phyloP scores from a whole-genome alignment of 2,113 vertebrate species.

The Myanophis thanlyinensis region DNA sequence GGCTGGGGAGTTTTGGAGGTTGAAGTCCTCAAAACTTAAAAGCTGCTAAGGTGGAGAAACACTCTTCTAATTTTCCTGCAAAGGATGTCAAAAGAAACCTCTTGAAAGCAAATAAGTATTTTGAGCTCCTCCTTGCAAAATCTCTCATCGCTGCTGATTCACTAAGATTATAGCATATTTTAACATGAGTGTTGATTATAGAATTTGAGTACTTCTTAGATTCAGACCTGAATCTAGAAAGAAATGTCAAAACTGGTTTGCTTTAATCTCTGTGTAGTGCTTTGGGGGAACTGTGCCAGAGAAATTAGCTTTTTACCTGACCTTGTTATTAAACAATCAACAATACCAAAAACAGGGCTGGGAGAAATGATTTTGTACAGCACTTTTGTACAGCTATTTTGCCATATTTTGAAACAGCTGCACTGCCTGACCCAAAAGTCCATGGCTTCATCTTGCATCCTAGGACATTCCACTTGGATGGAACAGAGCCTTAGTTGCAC shows the following conservation, averaged over 20 bases:
- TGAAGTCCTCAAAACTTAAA: neutral
- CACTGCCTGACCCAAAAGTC: neutral
- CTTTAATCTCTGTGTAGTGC: neutral
- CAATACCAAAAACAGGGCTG: neutral
- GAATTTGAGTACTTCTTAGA: no score
- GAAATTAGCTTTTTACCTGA: neutral
- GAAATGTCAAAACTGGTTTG: neutral
- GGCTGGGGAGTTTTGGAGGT: neutral
- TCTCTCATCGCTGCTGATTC: neutral
- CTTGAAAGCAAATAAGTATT: neutral
- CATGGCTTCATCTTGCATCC: neutral
- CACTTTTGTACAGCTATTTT: neutral
- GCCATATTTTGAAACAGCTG: neutral
- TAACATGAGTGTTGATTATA: neutral
- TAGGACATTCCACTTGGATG: neutral
- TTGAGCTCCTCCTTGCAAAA: neutral
- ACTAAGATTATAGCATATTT: neutral
- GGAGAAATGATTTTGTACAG: neutral
- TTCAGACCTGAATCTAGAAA: neutral
- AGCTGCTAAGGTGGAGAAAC: neutral
- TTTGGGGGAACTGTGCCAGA: neutral
- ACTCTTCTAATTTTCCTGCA: neutral
- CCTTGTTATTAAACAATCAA: neutral
- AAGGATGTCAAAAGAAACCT: neutral
- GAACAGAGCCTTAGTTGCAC: neutral